Evolutionary conservation across 2,113 vertebrate genomes (phyloP), one percentile per base, ranked within the genome.

Genomic region (Chaetorhynchus papuensis): DNA sequence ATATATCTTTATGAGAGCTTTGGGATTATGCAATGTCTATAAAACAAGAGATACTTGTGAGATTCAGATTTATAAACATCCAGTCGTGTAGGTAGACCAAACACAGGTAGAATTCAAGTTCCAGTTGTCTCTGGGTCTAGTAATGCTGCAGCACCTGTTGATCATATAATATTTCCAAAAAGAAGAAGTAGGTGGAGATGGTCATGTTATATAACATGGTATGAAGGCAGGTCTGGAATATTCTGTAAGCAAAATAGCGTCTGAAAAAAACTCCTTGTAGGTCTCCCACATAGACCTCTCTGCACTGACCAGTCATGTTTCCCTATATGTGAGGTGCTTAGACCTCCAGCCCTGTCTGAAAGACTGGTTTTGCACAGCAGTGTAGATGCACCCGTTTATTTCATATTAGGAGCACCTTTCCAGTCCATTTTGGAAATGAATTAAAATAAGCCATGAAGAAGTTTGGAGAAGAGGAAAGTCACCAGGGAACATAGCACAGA

Each of bases 321-420:
- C 10, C 13, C 22, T 5, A 0, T 14, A 12, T 28, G 6, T 31
- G 37, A 78, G 0, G 5, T 11, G 9, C 28, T 45, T 14, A 33
- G 27, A 50, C 5, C 5, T 76, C 19, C 81, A 79, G 9, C 2
- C 30, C 17, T 54, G 3, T 15, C 21, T 30, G 31, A 82, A 79
- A 91, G 5, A 28, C 3, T 52, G 11, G 3, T 15, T 83, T 61
- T 52, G 16, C 37, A 56, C 15, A 24, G 15, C 28, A 71, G 7
- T 26, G 15, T 18, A 53, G 18, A 12, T 44, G 11, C 24, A 35
- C 17, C 8, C 2, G 41, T n/a, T 47, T 65, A 33, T 60, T 68
- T 54, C 5, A 2, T 41, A 57, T n/a, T 15, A 91, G 22, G 7
- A 94, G 2, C 3, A 37, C 13, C 54, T 63, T 61, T 54, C 11